Base-by-base conservation (phyloP, 1,140 invertebrate genomes). In the Trachymyrmex cornetzi region DNA sequence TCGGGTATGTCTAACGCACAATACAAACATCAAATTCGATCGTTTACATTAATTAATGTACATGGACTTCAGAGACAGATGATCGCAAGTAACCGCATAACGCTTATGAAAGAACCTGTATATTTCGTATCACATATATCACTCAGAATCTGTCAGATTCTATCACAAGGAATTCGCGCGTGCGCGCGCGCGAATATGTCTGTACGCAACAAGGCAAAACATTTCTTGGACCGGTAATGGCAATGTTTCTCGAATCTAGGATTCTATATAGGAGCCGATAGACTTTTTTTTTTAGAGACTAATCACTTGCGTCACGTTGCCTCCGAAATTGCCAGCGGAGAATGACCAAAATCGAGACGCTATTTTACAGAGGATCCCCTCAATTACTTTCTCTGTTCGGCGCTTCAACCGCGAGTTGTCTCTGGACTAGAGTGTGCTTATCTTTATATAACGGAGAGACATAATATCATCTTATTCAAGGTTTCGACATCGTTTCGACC, bases 51-150 rank as follows among this genome's bases (percentile, higher is more conserved):
- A 75, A 84, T 84, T 84, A 84, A 84, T 74, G 71, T 84, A 84
- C 80, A 84, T 75, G 80, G 69, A 84, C 80, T 84, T 75, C 80
- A 75, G 80, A 84, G 80, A 84, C 80, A 74, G 34, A 75, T 64
- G 80, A 84, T 14, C 38, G 80, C 80, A 75, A 84, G 80, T 84
- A 75, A 84, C 69, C 67, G 80, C 38, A 30, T 84, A 61, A 84
- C 80, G 80, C 57, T 84, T 75, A 61, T 59, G 34, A 82, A 82
- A 84, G 67, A 82, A 82, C 19, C 22, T 82, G 67, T 74, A 74
- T 82, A 53, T 75, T 84, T 61, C 57, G 80, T 84, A 84, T 84
- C 80, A 84, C 80, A 84, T 61, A 74, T 27, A 22, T 82, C 67
- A 38, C 69, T 74, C 71, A 82, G 53, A 82, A 84, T 75, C 38